A percentile compares a stretch with the other conserved stretches of the same genome.
Evolutionary conservation across 1,140 invertebrate species (phyloP).

Genomic region (Antheraea mylitta): DNA sequence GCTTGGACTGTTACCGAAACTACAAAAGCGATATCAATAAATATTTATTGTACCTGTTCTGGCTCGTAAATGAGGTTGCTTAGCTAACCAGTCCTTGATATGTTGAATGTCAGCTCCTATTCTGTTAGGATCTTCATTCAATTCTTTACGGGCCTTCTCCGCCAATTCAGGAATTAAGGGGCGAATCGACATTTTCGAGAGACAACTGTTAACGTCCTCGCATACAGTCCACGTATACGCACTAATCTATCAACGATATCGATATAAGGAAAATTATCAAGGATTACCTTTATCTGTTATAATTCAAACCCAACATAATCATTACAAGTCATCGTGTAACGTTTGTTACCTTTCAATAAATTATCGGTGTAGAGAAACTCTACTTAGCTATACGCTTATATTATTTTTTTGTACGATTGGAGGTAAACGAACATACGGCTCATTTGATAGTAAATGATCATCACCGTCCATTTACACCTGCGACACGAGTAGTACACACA

Average conservation of each 20-base stretch:
- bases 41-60: constrained; percentile 44
- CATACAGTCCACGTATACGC: constrained; percentile 7
- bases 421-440: too few relatives aligned
- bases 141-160: constrained; percentile 77
- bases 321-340: neutral
- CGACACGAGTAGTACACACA: too few relatives aligned
- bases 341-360: neutral
- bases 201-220: constrained; percentile 13
- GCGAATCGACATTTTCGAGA: constrained; percentile 54
- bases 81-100: constrained; percentile 82
- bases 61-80: constrained; percentile 80
- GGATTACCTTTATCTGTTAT: constrained; percentile 8
- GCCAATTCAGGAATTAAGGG: constrained; percentile 68
- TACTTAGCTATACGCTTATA: neutral
- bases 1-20: too few relatives aligned
- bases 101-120: constrained; percentile 78
- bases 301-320: constrained; percentile 6
- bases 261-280: constrained; percentile 4
- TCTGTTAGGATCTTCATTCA: constrained; percentile 81
- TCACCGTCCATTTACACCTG: too few relatives aligned
- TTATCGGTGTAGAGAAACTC: neutral
- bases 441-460: too few relatives aligned
- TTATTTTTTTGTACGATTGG: too few relatives aligned
- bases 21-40: too few relatives aligned
- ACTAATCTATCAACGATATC: constrained; percentile 6